Base-by-base conservation (phyloP, 2,113 vertebrate species). In the Nibea coibor region DNA sequence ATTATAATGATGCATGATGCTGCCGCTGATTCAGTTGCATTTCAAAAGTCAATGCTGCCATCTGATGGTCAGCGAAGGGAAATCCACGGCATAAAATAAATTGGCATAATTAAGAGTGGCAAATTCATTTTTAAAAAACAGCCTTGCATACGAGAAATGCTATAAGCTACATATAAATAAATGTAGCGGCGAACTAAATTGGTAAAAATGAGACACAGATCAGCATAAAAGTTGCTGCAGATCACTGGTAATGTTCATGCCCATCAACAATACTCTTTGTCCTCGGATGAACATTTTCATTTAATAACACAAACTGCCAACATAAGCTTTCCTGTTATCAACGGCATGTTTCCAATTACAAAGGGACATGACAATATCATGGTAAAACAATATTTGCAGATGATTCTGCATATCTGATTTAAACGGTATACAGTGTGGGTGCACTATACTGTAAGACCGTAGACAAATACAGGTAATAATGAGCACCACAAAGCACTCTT, bases 41-140 rank as follows among this genome's bases (percentile, higher is more conserved):
- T 85, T 62, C 28, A 87, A 85, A 91, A 78, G 79, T 75, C 82
- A 91, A 88, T 89, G 72, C 90, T 93, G 91, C 92, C 93, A 89
- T 74, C 93, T 91, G 57, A 82, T 85, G 93, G 88, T 61, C 63
- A 82, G 28, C 5, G 58, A 48, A n/a, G 71, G 64, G 20, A 83
- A 65, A 62, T 15, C 20, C 3, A 48, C n/a, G 61, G 57, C 68
- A 88, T 54, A 31, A 15, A 39, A 50, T 14, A 14, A 42, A 57
- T 9, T 4, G 16, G 22, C 3, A 24, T 10, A 72, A 48, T 15
- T 26, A 42, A 48, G 1, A 20, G 6, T 8, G 2, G 11, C 6
- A 45, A 47, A 24, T 74, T 51, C 5, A 69, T 3, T 16, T 11
- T 61, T 42, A 2, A 5, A 50, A 20, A 66, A 42, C 4, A n/a